Conservation (phyloP, 2,113 vertebrate genomes). For the Lepidothrix coronata region DNA sequence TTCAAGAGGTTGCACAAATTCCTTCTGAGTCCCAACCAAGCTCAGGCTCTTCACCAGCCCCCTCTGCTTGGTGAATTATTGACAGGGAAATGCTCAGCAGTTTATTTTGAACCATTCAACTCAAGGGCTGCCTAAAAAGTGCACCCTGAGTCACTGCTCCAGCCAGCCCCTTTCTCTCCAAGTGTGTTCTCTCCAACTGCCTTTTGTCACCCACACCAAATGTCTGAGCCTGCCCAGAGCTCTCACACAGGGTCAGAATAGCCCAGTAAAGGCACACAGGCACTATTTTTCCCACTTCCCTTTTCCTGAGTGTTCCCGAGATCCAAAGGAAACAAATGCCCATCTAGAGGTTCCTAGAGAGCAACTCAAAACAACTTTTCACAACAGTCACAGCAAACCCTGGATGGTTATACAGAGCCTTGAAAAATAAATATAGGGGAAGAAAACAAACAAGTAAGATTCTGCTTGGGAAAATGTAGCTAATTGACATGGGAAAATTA, state of each 20-base stretch:
- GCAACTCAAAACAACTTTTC: not conserved
- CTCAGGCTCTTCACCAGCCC: not conserved
- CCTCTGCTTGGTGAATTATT: not conserved
- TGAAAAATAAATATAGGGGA: not conserved
- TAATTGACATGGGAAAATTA: not conserved
- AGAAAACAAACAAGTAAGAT: not conserved
- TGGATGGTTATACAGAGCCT: not conserved
- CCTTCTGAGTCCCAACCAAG: not conserved
- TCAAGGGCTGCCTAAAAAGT: not conserved
- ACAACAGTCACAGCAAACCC: not conserved
- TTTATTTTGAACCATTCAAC: not conserved
- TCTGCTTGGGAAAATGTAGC: not conserved
- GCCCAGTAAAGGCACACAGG: not conserved
- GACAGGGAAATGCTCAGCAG: not conserved
- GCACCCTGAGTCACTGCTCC: not conserved
- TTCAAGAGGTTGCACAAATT: not conserved
- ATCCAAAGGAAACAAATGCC: not conserved
- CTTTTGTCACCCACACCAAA: not conserved
- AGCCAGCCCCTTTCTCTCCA: not conserved
- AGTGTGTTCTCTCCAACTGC: not conserved
- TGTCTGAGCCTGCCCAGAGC: not conserved
- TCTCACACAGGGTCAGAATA: not conserved
- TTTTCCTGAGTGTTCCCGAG: not conserved
- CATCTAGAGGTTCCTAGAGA: not conserved
- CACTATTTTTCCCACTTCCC: not conserved